phyloP scores from a whole-genome alignment of 2,797 vertebrate species.

The Rhinogobio ventralis region DNA sequence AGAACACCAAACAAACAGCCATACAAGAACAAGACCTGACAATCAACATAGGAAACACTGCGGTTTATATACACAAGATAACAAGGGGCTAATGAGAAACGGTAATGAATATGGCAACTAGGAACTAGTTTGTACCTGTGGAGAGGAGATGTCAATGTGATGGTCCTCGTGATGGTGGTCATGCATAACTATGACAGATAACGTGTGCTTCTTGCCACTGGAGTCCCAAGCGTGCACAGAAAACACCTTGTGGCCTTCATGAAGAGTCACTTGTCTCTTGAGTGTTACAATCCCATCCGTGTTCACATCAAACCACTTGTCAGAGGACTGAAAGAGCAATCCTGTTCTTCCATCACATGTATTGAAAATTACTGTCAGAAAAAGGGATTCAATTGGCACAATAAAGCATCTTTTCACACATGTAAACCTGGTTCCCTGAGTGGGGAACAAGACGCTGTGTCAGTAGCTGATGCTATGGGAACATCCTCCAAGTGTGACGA shows the following conservation, averaged over 20 bases:
- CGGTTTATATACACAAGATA: neutral
- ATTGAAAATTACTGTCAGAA: constrained; percentile 69
- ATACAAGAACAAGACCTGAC: neutral
- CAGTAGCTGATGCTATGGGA: too few relatives aligned
- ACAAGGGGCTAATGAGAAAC: neutral
- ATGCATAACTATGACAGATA: constrained; percentile 60
- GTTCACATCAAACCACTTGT: constrained; percentile 64
- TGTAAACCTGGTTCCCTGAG: neutral
- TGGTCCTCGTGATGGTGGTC: neutral
- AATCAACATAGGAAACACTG: neutral
- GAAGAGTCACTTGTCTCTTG: constrained; percentile 62
- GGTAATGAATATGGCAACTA: neutral
- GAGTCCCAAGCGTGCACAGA: constrained; percentile 66
- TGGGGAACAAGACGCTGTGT: too few relatives aligned
- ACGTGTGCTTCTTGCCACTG: constrained; percentile 59
- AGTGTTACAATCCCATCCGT: constrained; percentile 68
- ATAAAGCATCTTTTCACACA: neutral
- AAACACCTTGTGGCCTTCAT: constrained; percentile 65
- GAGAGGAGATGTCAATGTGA: neutral
- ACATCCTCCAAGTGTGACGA: too few relatives aligned
- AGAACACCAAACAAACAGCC: neutral
- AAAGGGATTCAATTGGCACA: neutral
- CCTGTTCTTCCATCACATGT: constrained; percentile 64
- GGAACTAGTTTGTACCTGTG: neutral
- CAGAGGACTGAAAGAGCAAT: constrained; percentile 52